Percentiles rank a stretch among this genome's conserved stretches.
Conservation (phyloP, 2,888 invertebrate species). For the Apeira syringaria region DNA sequence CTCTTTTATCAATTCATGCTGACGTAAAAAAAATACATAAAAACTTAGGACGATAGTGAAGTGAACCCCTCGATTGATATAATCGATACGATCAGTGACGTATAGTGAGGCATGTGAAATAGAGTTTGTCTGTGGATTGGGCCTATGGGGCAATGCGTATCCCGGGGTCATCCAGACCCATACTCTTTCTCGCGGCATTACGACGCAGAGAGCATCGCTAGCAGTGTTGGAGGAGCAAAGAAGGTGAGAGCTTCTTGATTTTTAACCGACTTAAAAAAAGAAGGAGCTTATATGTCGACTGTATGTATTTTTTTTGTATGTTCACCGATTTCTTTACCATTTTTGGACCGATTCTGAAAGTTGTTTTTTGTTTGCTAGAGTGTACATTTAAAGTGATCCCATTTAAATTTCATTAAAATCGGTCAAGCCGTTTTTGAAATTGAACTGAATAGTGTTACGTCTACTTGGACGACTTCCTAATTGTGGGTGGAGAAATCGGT, state of each 20-base stretch:
- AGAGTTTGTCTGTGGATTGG: constrained; percentile 42
- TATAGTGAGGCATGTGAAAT: constrained; percentile 25
- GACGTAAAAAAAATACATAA: background rate
- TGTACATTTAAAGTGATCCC: too few species aligned
- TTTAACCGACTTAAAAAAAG: too few species aligned
- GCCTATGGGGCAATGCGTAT: constrained; percentile 91
- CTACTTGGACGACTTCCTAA: too few species aligned
- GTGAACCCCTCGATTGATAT: constrained; percentile 12
- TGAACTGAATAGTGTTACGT: too few species aligned
- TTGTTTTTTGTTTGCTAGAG: too few species aligned
- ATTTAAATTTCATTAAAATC: too few species aligned
- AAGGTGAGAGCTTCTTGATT: constrained; percentile 50
- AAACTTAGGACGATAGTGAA: constrained; percentile 18
- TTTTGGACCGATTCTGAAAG: too few species aligned
- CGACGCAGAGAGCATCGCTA: constrained; percentile 74
- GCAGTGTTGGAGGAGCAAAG: constrained; percentile 57
- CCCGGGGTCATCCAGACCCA: constrained; percentile 83
- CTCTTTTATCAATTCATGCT: constrained; percentile 4
- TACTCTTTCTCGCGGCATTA: constrained; percentile 74
- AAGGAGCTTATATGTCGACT: too few species aligned
- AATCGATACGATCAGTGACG: constrained; percentile 7
- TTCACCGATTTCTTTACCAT: too few species aligned
- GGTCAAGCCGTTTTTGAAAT: too few species aligned
- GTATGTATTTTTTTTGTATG: too few species aligned
- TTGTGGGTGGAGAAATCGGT: too few species aligned